Evolutionary conservation across 2,888 invertebrate species (phyloP).

Genomic region (Synanthedon tipuliformis): DNA sequence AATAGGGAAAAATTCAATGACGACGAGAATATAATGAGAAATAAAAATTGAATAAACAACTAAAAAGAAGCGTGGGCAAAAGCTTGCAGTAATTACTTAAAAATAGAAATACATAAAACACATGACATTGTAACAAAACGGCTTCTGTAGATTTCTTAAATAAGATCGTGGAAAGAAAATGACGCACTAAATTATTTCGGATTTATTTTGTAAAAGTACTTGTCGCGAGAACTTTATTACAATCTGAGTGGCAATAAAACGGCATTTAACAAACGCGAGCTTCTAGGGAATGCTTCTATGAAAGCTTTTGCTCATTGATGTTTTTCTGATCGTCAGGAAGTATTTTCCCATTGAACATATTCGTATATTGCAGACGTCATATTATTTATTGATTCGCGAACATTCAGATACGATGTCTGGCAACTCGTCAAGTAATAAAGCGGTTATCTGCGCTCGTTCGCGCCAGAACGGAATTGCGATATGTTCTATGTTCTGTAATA

Average conservation of each 20-base stretch:
- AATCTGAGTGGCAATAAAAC: conserved; percentile 33
- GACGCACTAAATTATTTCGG: conserved; percentile 31
- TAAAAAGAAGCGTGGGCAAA: too few relatives aligned
- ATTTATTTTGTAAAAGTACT: conserved; percentile 41
- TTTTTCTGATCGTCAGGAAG: conserved; percentile 5
- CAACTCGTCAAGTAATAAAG: conserved; percentile 56
- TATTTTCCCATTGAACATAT: conserved; percentile 20
- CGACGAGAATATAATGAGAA: too few relatives aligned
- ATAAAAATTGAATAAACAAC: too few relatives aligned
- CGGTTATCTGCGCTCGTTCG: conserved; percentile 56
- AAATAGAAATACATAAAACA: conserved; percentile 44
- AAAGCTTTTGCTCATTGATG: not conserved
- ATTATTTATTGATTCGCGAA: conserved; percentile 33
- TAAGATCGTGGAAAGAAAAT: conserved; percentile 26
- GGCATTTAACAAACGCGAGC: conserved; percentile 38
- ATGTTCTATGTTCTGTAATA: conserved; percentile 34
- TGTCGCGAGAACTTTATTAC: conserved; percentile 33
- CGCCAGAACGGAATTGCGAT: conserved; percentile 45
- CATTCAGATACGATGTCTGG: conserved; percentile 25
- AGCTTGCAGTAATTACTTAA: too few relatives aligned
- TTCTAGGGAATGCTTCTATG: conserved; percentile 11
- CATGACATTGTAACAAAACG: conserved; percentile 37
- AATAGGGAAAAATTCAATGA: too few relatives aligned
- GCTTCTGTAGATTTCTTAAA: conserved; percentile 35
- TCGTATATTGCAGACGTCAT: conserved; percentile 13